phyloP scores from a whole-genome alignment of 1,140 invertebrate genomes.

The Aphelenchoides avenae region DNA sequence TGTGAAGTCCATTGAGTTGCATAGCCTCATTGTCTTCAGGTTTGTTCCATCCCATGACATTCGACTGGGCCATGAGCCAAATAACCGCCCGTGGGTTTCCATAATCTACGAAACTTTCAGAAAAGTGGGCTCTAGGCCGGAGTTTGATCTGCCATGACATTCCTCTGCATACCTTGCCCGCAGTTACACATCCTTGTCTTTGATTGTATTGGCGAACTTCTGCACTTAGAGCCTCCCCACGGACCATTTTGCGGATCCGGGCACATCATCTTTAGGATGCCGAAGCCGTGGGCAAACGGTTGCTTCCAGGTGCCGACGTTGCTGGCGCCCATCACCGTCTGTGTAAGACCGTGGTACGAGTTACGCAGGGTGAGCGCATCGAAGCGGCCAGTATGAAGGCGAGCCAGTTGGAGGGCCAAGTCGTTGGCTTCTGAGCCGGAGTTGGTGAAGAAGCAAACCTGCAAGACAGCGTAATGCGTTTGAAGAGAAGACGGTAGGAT shows the following conservation, averaged over 20 bases:
- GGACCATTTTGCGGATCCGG: slow-evolving; percentile 81
- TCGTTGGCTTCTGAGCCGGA: slow-evolving; percentile 96
- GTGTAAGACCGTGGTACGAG: slow-evolving; percentile 82
- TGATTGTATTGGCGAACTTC: slow-evolving; percentile 79
- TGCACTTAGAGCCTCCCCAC: slow-evolving; percentile 79
- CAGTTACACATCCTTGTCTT: slow-evolving; percentile 15
- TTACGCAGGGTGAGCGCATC: slow-evolving; percentile 81
- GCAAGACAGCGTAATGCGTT: too few species aligned
- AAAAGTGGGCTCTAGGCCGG: too few species aligned
- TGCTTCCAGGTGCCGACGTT: slow-evolving; percentile 75
- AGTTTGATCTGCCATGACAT: too few species aligned
- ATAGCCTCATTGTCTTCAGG: too few species aligned
- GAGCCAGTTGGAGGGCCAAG: slow-evolving; percentile 78
- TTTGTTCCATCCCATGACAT: too few species aligned
- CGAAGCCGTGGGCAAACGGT: slow-evolving; percentile 70
- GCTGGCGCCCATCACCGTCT: slow-evolving; percentile 76
- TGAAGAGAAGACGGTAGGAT: not conserved
- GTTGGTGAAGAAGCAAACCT: slow-evolving; percentile 83
- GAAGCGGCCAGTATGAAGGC: slow-evolving; percentile 75
- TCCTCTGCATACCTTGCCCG: slow-evolving; percentile 62
- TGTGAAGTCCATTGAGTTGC: too few species aligned
- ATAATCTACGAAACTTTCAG: too few species aligned
- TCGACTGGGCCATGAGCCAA: too few species aligned
- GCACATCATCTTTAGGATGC: slow-evolving; percentile 75
- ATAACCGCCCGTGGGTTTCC: too few species aligned